Evolutionary conservation across 1,140 invertebrate genomes (phyloP), one percentile per base, ranked within the genome.

Genomic region (Globodera rostochiensis): DNA sequence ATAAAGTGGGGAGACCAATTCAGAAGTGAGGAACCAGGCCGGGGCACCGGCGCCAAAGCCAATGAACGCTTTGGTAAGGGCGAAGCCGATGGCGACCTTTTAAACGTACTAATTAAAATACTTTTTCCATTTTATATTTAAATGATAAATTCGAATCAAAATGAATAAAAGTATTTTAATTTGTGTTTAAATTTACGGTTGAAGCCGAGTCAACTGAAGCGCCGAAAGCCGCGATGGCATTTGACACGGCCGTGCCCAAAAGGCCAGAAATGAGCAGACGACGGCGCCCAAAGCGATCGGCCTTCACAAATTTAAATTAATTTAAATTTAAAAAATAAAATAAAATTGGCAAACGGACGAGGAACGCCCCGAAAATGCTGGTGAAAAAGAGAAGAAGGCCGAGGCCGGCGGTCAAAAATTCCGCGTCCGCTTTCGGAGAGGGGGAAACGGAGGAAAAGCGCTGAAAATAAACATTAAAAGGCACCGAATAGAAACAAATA

Each of bases 1-100:
- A 8, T 60, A 53, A 5, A 21, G 15, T 0, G 82, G 73, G 15
- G 84, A 84, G 5, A 85, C 84, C n/a, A 85, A 73, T 57, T 85
- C 84, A 6, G 84, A 85, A 19, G 82, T 85, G 15, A 85, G 71
- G 74, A 86, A 85, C 84, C 84, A 85, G 11, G 84, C 81, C 53
- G 84, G 84, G 11, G 77, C 84, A 19, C 84, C 84, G 25, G 84
- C 84, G 25, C 84, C 84, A 21, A 85, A 66, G 46, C 84, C 84
- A 75, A 85, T 86, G 60, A 86, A 86, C 15, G 73, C 49, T 74
- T 85, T 85, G 46, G 84, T 86, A 4, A 85, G 53, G 13, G 70
- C 77, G 69, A 85, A 86, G 13, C 82, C 84, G 47, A 84, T 64
- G 19, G 77, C 74, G 15, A 71, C 46, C 46, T 36, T 66, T 21